These are phyloP conservation scores for Piscicola geometra DNA, from an alignment of 2,888 invertebrate genomes.

Conservation along the genomic window DNA sequence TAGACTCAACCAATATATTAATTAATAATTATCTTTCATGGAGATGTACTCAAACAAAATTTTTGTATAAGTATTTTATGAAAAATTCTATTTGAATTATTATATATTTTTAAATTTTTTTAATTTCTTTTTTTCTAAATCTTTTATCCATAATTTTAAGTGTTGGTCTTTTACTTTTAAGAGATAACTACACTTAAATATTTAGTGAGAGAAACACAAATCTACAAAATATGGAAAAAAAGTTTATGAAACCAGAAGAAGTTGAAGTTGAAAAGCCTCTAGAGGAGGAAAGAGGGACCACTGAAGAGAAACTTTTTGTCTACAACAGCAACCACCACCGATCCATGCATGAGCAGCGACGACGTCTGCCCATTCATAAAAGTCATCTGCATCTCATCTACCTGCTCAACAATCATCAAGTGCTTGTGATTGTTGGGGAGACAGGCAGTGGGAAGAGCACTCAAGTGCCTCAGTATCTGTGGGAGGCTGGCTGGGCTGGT, in stretches of 20 bases:
- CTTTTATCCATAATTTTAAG: no score
- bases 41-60: background rate
- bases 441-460: slow-evolving; percentile 93
- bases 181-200: no score
- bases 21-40: slow-evolving; percentile 1
- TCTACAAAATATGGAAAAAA: background rate
- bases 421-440: slow-evolving; percentile 77
- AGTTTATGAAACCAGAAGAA: slow-evolving; percentile 2
- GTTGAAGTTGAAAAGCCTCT: background rate
- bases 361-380: slow-evolving; percentile 75
- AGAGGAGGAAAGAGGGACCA: slow-evolving; percentile 24
- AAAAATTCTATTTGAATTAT: no score
- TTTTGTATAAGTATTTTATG: no score
- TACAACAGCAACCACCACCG: slow-evolving; percentile 77
- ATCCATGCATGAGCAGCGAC: slow-evolving; percentile 76
- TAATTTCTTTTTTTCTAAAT: no score
- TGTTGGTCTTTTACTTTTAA: no score
- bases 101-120: no score
- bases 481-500: slow-evolving; percentile 76
- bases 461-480: slow-evolving; percentile 85
- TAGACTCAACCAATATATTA: slow-evolving; percentile 1
- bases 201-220: no score
- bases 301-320: slow-evolving; percentile 22
- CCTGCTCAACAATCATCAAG: slow-evolving; percentile 78
- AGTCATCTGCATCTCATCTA: slow-evolving; percentile 81